phyloP scores from a whole-genome alignment of 2,888 invertebrate species.

The Orthosia incerta region DNA sequence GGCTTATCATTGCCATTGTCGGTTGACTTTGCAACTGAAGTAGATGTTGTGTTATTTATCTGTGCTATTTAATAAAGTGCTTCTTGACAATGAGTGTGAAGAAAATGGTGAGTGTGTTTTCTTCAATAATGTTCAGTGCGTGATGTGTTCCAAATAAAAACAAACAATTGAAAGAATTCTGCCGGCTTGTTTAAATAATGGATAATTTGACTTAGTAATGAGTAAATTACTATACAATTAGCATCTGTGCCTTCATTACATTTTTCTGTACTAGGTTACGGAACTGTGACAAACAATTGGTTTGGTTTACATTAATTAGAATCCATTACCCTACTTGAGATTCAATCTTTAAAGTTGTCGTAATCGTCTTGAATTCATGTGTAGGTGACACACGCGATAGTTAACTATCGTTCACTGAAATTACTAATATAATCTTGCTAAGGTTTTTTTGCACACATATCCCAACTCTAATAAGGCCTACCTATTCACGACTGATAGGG shows the following conservation, averaged over 20 bases:
- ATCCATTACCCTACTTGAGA: slow-evolving; percentile 48
- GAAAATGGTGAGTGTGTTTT: slow-evolving; percentile 61
- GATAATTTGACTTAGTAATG: slow-evolving; percentile 13
- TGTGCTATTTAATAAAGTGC: slow-evolving; percentile 69
- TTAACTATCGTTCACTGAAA: not conserved
- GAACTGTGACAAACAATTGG: slow-evolving; percentile 52
- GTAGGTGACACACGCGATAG: slow-evolving; percentile 2
- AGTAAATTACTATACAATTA: slow-evolving; percentile 31
- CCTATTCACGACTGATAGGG: slow-evolving; percentile 5
- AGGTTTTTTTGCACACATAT: not conserved
- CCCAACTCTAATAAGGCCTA: not conserved
- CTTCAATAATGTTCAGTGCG: not conserved
- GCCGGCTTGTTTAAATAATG: slow-evolving; percentile 34
- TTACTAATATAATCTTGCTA: slow-evolving; percentile 1
- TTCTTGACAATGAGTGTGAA: slow-evolving; percentile 64
- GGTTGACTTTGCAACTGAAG: slow-evolving; percentile 78
- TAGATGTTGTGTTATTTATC: slow-evolving; percentile 68
- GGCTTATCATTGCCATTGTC: slow-evolving; percentile 75
- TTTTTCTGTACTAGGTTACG: slow-evolving; percentile 50
- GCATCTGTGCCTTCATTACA: slow-evolving; percentile 15
- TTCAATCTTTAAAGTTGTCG: slow-evolving; percentile 26
- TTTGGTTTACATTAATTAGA: slow-evolving; percentile 40
- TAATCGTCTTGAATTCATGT: slow-evolving; percentile 19
- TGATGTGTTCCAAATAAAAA: slow-evolving; percentile 11
- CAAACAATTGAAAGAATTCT: not conserved